Conservation (phyloP, 2,888 invertebrate genomes). For the Diabrotica balteata region DNA sequence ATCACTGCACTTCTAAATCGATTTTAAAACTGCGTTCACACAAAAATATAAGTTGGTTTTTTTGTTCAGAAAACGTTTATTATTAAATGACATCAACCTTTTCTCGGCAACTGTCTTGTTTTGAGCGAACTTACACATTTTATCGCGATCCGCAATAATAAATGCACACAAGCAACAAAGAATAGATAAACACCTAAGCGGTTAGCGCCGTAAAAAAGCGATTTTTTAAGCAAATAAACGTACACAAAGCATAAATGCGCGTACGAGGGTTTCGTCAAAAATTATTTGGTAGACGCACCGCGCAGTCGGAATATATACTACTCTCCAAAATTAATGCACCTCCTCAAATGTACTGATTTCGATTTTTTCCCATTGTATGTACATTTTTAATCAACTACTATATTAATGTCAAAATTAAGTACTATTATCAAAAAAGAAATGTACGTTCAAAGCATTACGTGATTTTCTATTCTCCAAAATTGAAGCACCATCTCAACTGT, state of each 20-base stretch:
- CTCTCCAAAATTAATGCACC: too few species aligned
- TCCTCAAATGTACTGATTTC: too few species aligned
- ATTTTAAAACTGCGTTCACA: conserved; percentile 19
- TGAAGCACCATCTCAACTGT: too few species aligned
- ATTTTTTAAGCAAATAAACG: conserved; percentile 24
- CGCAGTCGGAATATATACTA: too few species aligned
- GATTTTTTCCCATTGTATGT: too few species aligned
- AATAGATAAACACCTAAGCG: conserved; percentile 34
- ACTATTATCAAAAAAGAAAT: too few species aligned
- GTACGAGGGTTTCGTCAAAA: conserved; percentile 9
- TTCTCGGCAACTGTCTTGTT: conserved; percentile 31
- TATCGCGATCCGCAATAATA: conserved; percentile 29
- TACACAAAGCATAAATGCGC: conserved; percentile 11
- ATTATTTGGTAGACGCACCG: neutral
- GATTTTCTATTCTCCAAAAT: too few species aligned
- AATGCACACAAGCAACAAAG: conserved; percentile 34
- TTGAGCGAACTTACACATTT: conserved; percentile 32
- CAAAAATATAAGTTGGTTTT: conserved; percentile 25
- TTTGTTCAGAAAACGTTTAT: conserved; percentile 25
- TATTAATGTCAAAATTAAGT: too few species aligned
- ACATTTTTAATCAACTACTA: too few species aligned
- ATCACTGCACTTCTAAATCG: conserved; percentile 16
- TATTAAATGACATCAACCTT: conserved; percentile 32
- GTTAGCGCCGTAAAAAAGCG: conserved; percentile 24
- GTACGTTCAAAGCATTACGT: too few species aligned